Base-by-base conservation (phyloP, 2,888 invertebrate species). In the Agriotes lineatus region DNA sequence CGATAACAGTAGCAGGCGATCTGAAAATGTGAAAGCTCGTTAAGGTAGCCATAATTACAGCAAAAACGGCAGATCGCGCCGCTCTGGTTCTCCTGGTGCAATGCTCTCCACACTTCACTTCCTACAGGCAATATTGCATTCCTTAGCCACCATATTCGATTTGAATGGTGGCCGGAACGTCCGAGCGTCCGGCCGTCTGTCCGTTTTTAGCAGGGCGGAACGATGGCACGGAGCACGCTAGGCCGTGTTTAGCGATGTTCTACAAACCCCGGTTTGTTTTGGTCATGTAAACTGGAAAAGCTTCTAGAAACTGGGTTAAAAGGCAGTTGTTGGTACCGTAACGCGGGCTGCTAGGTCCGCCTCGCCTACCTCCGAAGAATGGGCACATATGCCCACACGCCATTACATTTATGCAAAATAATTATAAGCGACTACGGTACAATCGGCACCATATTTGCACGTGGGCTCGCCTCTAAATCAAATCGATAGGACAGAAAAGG, bases 231-330 rank as follows among this genome's bases (percentile, higher is more conserved):
- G 14, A 19, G 44, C n/a, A 37, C 33, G 30, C 50, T 58, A 35
- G 25, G 48, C 58, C 44, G 45, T 64, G 50, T 56, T 59, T 45
- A 60, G 42, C 44, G 61, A 45, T 58, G 68, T 68, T 61, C 71
- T 58, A 68, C 60, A 67, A 68, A 71, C 71, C 71, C 68, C 57
- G 33, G 67, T 70, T 67, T 67, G 71, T 71, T 71, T 71, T 71
- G 67, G 68, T 65, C 68, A 67, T 67, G 50, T 58, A 71, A 69
- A 71, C 71, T 71, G 67, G 71, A 68, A 63, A 68, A 69, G 71
- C 59, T 67, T 61, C 67, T 67, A 65, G 67, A 65, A 71, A 68
- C 68, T 71, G 65, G 71, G 71, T 71, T 71, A 71, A 65, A 71
- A 71, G 68, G 67, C 42, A 58, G 58, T 58, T 60, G 56, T 58